Evolutionary conservation across 2,113 vertebrate genomes (phyloP), one percentile per base, ranked within the genome.

Genomic region (Megaleporinus macrocephalus): DNA sequence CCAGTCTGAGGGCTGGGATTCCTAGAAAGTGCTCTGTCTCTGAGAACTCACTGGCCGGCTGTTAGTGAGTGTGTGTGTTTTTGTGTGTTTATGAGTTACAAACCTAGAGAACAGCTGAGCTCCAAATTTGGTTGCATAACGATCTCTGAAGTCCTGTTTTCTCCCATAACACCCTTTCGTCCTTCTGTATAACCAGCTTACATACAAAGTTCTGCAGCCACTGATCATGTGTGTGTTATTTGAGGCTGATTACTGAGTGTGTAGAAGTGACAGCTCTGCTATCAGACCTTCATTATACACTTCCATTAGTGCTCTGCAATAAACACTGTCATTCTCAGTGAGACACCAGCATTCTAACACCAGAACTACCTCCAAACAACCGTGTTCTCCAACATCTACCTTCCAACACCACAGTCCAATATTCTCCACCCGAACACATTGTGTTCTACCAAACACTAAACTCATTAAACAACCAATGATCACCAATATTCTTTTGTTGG

Each of bases 51-150:
- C 57, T 61, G 57, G n/a, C 57, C 13, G 24, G 57, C 57, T n/a
- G 51, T 78, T 18, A 51, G 24, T 29, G n/a, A n/a, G n/a, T n/a
- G n/a, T n/a, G 44, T 4, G 12, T 29, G 30, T 74, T 26, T 55
- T 18, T 73, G 22, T 44, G 36, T 65, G 22, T 53, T 18, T 81
- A 41, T 13, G 44, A 73, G 53, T 73, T 3, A 68, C 20, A 68
- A 36, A 26, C 15, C 22, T 36, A 72, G 41, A 72, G 51, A 44
- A 49, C 61, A 77, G 61, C 61, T 73, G 71, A 73, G 49, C 71
- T 77, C n/a, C 61, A 30, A 13, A 61, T 26, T 12, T 26, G 26
- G 57, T 61, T 61, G 12, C 57, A 26, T 61, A 61, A 61, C 57
- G n/a, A n/a, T 12, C 24, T 26, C n/a, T 26, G 24, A 61, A 12